These are phyloP conservation scores for Cryptocephalus moraei DNA, from an alignment of 2,888 invertebrate genomes.

Conservation along the genomic window DNA sequence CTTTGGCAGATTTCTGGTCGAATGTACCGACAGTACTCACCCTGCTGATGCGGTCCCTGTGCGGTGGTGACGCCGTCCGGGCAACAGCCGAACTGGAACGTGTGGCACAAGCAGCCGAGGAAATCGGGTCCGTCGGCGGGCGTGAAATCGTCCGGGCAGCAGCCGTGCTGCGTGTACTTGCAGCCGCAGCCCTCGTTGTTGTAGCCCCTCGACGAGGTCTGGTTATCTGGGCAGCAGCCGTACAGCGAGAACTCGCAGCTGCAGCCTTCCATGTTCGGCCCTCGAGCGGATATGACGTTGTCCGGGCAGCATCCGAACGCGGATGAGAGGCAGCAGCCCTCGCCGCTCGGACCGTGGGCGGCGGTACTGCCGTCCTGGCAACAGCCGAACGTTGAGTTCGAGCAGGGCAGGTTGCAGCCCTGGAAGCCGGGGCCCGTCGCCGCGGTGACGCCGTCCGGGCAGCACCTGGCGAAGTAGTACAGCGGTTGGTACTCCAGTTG, in stretches of 20 bases:
- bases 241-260: conserved; percentile 66
- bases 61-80: conserved; percentile 70
- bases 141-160: conserved; percentile 73
- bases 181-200: conserved; percentile 76
- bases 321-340: conserved; percentile 68
- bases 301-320: conserved; percentile 87
- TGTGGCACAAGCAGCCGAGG: conserved; percentile 75
- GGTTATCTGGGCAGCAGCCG: conserved; percentile 81
- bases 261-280: conserved; percentile 68
- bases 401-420: conserved; percentile 67
- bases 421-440: conserved; percentile 42
- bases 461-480: conserved; percentile 40
- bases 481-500: too few species aligned
- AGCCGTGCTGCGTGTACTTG: conserved; percentile 61
- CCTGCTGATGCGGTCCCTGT: conserved; percentile 59
- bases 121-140: conserved; percentile 67
- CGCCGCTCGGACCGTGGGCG: conserved; percentile 71
- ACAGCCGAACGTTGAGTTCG: conserved; percentile 67
- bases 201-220: conserved; percentile 59
- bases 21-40: conserved; percentile 21
- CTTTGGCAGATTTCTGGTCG: too few species aligned
- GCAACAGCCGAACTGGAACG: conserved; percentile 86
- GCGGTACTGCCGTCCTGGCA: conserved; percentile 76
- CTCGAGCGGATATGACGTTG: conserved; percentile 69
- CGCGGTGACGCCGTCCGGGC: conserved; percentile 57